Evolutionary conservation across 1,140 invertebrate genomes (phyloP).

Genomic region (Drosophila fuyamai): DNA sequence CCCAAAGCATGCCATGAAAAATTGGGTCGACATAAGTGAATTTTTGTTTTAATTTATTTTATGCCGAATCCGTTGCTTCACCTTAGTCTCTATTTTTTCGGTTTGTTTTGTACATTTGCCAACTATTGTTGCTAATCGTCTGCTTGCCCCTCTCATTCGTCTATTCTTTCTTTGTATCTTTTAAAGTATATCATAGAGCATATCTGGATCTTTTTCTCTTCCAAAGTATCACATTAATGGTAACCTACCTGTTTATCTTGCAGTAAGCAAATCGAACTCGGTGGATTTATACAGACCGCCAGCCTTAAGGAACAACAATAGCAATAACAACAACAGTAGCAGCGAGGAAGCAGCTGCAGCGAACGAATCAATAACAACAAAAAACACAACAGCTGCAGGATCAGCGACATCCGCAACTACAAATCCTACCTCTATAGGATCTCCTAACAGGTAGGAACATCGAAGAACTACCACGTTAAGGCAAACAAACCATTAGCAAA

Average conservation of each 20-base stretch:
- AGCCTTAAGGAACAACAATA: slow-evolving; percentile 69
- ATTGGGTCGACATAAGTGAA: slow-evolving; percentile 75
- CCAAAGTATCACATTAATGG: slow-evolving; percentile 10
- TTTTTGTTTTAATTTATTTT: slow-evolving; percentile 64
- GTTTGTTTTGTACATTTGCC: slow-evolving; percentile 29
- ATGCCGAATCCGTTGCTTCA: slow-evolving; percentile 72
- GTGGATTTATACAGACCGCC: slow-evolving; percentile 81
- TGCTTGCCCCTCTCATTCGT: slow-evolving; percentile 8
- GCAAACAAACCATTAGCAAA: too few relatives aligned
- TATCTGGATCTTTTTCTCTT: not conserved
- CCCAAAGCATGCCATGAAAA: slow-evolving; percentile 58
- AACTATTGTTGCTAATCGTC: slow-evolving; percentile 55
- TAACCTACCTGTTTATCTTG: slow-evolving; percentile 1
- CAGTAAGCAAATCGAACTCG: slow-evolving; percentile 80
- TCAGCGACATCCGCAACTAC: slow-evolving; percentile 33
- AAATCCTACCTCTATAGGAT: slow-evolving; percentile 55
- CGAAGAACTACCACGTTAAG: not conserved
- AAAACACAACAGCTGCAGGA: slow-evolving; percentile 38
- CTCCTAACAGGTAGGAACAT: slow-evolving; percentile 43
- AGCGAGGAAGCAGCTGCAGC: slow-evolving; percentile 51
- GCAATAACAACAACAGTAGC: slow-evolving; percentile 49
- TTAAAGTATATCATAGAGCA: not conserved
- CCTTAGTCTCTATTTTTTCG: slow-evolving; percentile 30
- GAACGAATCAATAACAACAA: slow-evolving; percentile 44
- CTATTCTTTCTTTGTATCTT: not conserved